These are phyloP conservation scores for Falco columbarius DNA, from an alignment of 2,797 vertebrate genomes.

Conservation along the genomic window DNA sequence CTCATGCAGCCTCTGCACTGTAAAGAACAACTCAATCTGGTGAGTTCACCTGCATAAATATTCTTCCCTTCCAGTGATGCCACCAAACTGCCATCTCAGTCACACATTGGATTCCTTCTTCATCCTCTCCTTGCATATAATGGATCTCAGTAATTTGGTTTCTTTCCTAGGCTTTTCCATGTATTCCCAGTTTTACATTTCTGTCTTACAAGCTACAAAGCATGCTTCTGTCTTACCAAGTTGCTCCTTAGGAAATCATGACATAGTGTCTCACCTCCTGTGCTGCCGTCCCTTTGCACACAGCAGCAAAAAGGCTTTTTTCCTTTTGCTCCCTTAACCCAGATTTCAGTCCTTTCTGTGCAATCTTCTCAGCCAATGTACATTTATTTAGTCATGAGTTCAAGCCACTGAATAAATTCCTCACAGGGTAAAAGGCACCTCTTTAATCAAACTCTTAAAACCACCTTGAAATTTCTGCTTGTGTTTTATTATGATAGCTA, in stretches of 20 bases:
- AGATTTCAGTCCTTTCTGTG: neutral
- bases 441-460: neutral
- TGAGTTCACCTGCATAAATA: accelerated
- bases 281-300: neutral
- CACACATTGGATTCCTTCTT: neutral
- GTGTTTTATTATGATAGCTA: neutral
- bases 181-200: neutral
- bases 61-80: neutral
- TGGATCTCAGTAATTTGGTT: neutral
- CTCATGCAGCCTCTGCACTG: neutral
- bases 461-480: neutral
- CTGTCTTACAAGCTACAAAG: neutral
- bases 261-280: neutral
- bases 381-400: neutral
- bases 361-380: neutral
- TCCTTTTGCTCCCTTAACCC: neutral
- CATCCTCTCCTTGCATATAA: neutral
- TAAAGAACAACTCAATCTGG: neutral
- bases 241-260: neutral
- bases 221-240: neutral
- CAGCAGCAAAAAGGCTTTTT: neutral
- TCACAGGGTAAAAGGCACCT: neutral
- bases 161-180: neutral
- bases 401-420: neutral
- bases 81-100: neutral